Conservation (phyloP, 2,797 vertebrate species). For the Tragelaphus eurycerus region DNA sequence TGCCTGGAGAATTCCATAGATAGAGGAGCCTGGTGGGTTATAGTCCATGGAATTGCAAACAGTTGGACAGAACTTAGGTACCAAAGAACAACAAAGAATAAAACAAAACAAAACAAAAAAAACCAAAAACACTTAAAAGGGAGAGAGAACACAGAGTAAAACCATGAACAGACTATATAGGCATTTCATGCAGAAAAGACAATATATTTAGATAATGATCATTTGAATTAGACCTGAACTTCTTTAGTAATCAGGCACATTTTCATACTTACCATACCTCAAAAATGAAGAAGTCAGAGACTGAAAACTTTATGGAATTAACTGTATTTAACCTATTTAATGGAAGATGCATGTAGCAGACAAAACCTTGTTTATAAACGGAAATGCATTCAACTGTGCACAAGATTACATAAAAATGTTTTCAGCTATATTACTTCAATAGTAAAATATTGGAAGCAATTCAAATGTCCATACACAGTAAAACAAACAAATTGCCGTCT, state of each 20-base stretch:
- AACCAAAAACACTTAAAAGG: background rate
- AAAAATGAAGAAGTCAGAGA: background rate
- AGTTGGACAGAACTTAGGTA: background rate
- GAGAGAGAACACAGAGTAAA: background rate
- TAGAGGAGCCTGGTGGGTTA: background rate
- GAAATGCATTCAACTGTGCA: background rate
- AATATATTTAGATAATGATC: background rate
- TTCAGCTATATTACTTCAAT: background rate
- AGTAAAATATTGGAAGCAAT: background rate
- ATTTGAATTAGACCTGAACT: background rate
- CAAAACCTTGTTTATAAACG: background rate
- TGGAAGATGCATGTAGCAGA: background rate
- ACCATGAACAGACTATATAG: background rate
- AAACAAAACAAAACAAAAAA: background rate
- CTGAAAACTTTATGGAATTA: background rate
- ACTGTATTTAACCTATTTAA: background rate
- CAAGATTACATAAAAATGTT: background rate
- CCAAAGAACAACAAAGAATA: background rate
- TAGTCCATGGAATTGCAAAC: background rate
- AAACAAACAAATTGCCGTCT: background rate
- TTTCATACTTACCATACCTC: background rate
- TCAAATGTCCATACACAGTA: background rate
- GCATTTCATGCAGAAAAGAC: background rate
- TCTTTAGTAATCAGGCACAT: background rate
- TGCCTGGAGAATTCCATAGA: background rate